Evolutionary conservation across 1,140 invertebrate genomes (phyloP), one percentile per base, ranked within the genome.

Genomic region (Goniozus legneri): DNA sequence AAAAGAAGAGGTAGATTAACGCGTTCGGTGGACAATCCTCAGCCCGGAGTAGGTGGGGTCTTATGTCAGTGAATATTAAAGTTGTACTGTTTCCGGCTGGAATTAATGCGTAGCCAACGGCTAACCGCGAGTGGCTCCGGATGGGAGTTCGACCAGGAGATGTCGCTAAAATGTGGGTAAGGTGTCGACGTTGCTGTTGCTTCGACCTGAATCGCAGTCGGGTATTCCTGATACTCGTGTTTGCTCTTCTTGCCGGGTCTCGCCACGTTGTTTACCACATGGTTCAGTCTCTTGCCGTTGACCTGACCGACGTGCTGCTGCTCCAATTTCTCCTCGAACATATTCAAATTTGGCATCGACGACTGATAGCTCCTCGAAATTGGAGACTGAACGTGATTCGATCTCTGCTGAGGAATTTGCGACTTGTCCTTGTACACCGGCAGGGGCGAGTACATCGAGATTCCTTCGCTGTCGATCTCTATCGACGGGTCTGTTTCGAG

Each of bases 11-110:
- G n/a, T n/a, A n/a, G n/a, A n/a, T n/a, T n/a, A n/a, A n/a, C n/a
- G n/a, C n/a, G n/a, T n/a, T 27, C 49, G 41, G 41, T 42, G 46
- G 40, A 44, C 34, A 60, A 62, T 65, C 61, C 63, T 76, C 63
- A 76, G 69, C 73, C 73, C 62, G 71, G 73, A 66, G 70, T 76
- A 61, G 72, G 72, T 62, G 65, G 70, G 62, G 63, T 75, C 50
- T 72, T 75, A 56, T 76, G 73, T 76, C 73, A 76, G 72, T 76
- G 73, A 71, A 76, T 76, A 64, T 76, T 76, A 49, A 76, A 76
- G 52, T 76, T 75, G 48, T 76, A 76, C 53, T 76, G 72, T 53
- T 76, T 75, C 52, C 73, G 73, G 62, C 55, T 75, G 46, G 71
- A 74, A n/a, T 64, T 73, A 35, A 76, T 73, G 31, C 71, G 69